Percentiles rank a stretch among this genome's conserved stretches.
These are phyloP conservation scores for Sclerodermus sp. DNA, from an alignment of 2,888 invertebrate genomes.

Conservation along the genomic window DNA sequence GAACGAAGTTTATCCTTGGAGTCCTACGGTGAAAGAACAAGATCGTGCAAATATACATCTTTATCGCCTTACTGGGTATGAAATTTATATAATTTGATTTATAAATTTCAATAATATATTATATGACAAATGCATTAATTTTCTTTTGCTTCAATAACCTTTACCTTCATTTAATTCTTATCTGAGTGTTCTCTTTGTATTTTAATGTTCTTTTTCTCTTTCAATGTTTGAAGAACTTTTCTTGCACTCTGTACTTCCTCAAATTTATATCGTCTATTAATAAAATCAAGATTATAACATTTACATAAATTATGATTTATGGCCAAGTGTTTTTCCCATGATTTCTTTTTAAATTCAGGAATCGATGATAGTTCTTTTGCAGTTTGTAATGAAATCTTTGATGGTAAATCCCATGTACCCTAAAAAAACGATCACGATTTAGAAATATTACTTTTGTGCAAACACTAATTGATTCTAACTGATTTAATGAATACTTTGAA, in stretches of 20 bases:
- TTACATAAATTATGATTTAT: slow-evolving; percentile 12
- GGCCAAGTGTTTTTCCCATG: slow-evolving; percentile 30
- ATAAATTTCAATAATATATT: neutral
- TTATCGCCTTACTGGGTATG: slow-evolving; percentile 72
- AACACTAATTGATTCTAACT: neutral
- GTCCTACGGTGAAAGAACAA: slow-evolving; percentile 79
- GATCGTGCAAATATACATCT: slow-evolving; percentile 88
- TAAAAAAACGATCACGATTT: too few species aligned
- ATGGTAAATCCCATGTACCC: slow-evolving; percentile 40
- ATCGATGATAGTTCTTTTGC: slow-evolving; percentile 34
- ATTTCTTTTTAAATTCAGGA: slow-evolving; percentile 23
- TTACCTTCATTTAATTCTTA: neutral
- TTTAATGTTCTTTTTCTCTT: slow-evolving; percentile 2
- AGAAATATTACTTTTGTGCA: too few species aligned
- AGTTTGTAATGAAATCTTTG: slow-evolving; percentile 31
- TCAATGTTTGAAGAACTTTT: slow-evolving; percentile 1
- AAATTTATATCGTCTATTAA: neutral
- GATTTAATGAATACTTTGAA: slow-evolving; percentile 29
- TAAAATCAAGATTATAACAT: neutral
- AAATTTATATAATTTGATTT: slow-evolving; percentile 4
- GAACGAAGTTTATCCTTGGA: slow-evolving; percentile 92
- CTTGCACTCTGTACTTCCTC: slow-evolving; percentile 2
- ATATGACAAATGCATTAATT: too few species aligned
- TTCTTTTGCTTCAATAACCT: too few species aligned
- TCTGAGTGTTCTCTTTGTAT: neutral